Percentiles rank a stretch among this genome's conserved stretches.
These are phyloP conservation scores for Anoplius nigerrimus DNA, from an alignment of 2,888 invertebrate species.

Conservation along the genomic window DNA sequence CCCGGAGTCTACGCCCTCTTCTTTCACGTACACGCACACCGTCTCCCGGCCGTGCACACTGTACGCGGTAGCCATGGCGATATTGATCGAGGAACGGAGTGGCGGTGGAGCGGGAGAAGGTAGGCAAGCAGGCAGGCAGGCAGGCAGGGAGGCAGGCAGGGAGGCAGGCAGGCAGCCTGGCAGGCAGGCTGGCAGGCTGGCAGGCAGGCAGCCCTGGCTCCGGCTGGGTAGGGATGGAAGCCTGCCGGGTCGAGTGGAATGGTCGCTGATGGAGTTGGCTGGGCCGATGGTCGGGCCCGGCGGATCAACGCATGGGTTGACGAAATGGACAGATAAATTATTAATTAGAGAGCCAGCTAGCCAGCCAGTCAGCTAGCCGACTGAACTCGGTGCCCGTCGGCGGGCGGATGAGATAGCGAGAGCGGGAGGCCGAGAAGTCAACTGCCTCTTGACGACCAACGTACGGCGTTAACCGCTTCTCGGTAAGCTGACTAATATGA, in stretches of 20 bases:
- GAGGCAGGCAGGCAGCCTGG: conserved; percentile 26
- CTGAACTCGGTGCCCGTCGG: too few relatives aligned
- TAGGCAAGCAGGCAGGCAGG: conserved; percentile 29
- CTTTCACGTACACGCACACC: conserved; percentile 28
- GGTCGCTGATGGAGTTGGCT: background rate
- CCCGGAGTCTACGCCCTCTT: conserved; percentile 19
- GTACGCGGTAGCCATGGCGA: conserved; percentile 71
- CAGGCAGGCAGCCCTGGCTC: conserved; percentile 4
- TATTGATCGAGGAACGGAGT: conserved; percentile 67
- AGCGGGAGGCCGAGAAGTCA: too few relatives aligned
- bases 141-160: conserved; percentile 11
- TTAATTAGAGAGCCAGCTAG: too few relatives aligned
- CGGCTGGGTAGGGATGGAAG: conserved; percentile 7
- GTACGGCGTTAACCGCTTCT: too few relatives aligned
- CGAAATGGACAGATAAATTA: background rate
- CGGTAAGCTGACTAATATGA: too few relatives aligned
- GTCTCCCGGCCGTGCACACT: conserved; percentile 61
- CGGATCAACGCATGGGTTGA: background rate
- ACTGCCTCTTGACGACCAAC: too few relatives aligned
- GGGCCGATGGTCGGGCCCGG: background rate
- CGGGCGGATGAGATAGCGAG: too few relatives aligned
- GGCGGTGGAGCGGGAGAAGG: conserved; percentile 41
- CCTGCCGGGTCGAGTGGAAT: conserved; percentile 11
- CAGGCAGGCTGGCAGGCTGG: conserved; percentile 39
- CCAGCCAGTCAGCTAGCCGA: too few relatives aligned